Conservation (phyloP, 2,888 invertebrate species). For the Gortyna flavago region DNA sequence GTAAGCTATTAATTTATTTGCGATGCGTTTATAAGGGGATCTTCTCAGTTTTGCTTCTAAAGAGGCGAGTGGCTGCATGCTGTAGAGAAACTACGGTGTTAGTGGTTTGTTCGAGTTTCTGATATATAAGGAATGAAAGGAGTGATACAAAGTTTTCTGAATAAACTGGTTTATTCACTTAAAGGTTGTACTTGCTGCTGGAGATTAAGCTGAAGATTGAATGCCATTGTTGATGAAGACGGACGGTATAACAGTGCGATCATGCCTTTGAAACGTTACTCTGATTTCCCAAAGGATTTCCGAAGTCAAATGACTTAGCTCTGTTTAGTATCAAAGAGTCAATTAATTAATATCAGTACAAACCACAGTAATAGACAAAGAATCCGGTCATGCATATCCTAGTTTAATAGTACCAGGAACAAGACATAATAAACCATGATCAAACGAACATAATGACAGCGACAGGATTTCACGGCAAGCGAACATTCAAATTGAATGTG, state of each 20-base stretch:
- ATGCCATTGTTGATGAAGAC: slow-evolving; percentile 1
- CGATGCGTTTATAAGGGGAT: slow-evolving; percentile 45
- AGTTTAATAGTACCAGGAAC: not conserved
- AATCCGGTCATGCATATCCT: not conserved
- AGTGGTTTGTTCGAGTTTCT: not conserved
- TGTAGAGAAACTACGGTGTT: not conserved
- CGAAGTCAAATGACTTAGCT: not conserved
- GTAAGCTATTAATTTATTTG: slow-evolving; percentile 63
- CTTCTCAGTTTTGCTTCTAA: slow-evolving; percentile 14
- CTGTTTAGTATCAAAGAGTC: slow-evolving; percentile 8
- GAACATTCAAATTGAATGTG: slow-evolving; percentile 55
- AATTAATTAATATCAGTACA: slow-evolving; percentile 1
- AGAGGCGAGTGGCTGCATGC: not conserved
- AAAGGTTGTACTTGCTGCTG: not conserved
- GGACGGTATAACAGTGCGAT: not conserved
- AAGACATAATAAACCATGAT: slow-evolving; percentile 25
- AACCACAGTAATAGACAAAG: not conserved
- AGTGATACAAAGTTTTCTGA: not conserved
- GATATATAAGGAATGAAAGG: not conserved
- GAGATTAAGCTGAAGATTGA: not conserved
- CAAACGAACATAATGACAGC: slow-evolving; percentile 43
- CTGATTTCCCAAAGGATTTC: slow-evolving; percentile 34
- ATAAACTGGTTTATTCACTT: not conserved
- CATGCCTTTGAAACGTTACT: slow-evolving; percentile 1
- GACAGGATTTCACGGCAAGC: slow-evolving; percentile 40